Base-by-base conservation (phyloP, 2,888 invertebrate species). In the Hydropsyche betteni region DNA sequence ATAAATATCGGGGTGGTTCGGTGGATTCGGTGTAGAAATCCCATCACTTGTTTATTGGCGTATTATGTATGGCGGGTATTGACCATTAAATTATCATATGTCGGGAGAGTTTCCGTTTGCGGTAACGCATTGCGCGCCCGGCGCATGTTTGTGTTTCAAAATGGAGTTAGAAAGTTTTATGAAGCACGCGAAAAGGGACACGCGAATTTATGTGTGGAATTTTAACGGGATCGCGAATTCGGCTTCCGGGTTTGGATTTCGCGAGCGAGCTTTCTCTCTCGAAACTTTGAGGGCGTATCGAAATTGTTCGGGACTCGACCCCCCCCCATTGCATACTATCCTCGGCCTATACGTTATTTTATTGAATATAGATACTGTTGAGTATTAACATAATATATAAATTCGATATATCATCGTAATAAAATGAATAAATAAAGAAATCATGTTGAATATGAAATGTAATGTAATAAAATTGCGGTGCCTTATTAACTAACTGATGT, bases 11-110 rank as follows among this genome's bases (percentile, higher is more conserved):
- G 24, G 24, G 24, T 10, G 44, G 10, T 10, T 14, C 14, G 55
- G 55, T n/a, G 14, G 64, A 24, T 24, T 24, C 24, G 73, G 75
- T 73, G 69, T 36, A 64, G 74, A 76, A 76, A 70, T 76, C 76
- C 72, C 73, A 78, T 76, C 76, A 76, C 68, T 75, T 75, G 75
- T 78, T 78, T 78, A 78, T 78, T 78, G 78, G 76, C 58, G 74
- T 74, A 78, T 78, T 78, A 78, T 78, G 76, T 76, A 78, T 75
- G 78, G 64, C 76, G 75, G 44, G 76, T 78, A 77, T 78, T 78
- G 78, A 78, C 78, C 78, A 78, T 78, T 78, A 78, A 74, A 78
- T 78, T 78, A 78, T 77, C 78, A 78, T 78, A 77, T 77, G 74
- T 74, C 78, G 74, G 72, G 58, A 58, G 71, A 74, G 75, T 68